Base-by-base conservation (phyloP, 1,140 invertebrate species). In the Anastrepha ludens region DNA sequence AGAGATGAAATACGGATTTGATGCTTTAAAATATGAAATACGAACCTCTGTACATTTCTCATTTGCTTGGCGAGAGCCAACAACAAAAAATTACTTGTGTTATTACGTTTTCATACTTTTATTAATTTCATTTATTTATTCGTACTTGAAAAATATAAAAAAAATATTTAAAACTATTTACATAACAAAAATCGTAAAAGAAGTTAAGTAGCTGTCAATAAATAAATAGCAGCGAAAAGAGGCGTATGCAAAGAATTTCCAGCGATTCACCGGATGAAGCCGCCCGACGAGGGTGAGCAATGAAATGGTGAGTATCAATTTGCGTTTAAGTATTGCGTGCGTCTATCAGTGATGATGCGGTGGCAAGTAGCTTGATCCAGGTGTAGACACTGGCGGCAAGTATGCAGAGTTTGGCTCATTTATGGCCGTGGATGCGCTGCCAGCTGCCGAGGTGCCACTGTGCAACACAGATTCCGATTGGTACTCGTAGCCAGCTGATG, bases 401-500 rank as follows among this genome's bases (percentile, higher is more conserved):
- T 88, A 88, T 3, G 58, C 41, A 3, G 88, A 86, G 2, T 88
- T 67, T 11, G 88, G 88, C 44, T 88, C 78, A 67, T 85, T 59
- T 55, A 88, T 64, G 44, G 60, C 17, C 41, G 85, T 15, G 7
- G 67, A 9, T 64, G 86, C 44, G 11, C 39, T 44, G 65, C 50
- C 74, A 8, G 60, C 41, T 39, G 58, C 64, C 2, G 39, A 15
- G 17, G n/a, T 15, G 9, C 39, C 59, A 55, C 47, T n/a, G 5
- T 62, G 59, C 17, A 60, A 6, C 5, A 60, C 74, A 0, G 88
- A 13, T 5, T 67, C 70, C 74, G 74, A 20, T 20, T 86, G 59
- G 65, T 92, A 92, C 11, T 92, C 91, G 50, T 91, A 92, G 15
- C 91, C 91, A 4, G 88, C 29, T 41, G 90, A 89, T 0, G 90